A percentile compares a stretch with the other conserved stretches of the same genome.
Conservation (phyloP, 2,888 invertebrate genomes). For the Caenorhabditis afra region DNA sequence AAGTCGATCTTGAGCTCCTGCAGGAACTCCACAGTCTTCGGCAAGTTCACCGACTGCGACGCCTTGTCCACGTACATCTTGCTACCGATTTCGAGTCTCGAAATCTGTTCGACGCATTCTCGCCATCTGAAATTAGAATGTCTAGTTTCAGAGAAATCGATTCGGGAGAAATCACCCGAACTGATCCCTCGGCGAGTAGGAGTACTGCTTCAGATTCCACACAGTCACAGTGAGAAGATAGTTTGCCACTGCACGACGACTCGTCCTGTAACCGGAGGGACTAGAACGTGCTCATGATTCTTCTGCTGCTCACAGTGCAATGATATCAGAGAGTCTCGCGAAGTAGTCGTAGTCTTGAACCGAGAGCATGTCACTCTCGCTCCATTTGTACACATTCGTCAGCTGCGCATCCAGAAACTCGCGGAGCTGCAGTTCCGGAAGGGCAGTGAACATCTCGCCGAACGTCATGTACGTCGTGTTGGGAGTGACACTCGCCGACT, state of each 20-base stretch:
- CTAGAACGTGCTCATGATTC: neutral
- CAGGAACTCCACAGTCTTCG: slow-evolving; percentile 46
- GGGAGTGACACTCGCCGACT: slow-evolving; percentile 38
- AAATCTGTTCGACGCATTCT: slow-evolving; percentile 65
- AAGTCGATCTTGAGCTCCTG: slow-evolving; percentile 64
- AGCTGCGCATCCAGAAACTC: slow-evolving; percentile 66
- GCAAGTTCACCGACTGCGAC: slow-evolving; percentile 26
- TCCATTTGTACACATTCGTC: slow-evolving; percentile 61
- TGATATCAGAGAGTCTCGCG: slow-evolving; percentile 51
- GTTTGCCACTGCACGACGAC: slow-evolving; percentile 59
- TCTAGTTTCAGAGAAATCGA: neutral
- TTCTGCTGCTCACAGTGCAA: slow-evolving; percentile 41
- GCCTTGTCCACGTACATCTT: slow-evolving; percentile 60
- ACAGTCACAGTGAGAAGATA: slow-evolving; percentile 60
- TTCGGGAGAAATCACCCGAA: slow-evolving; percentile 48
- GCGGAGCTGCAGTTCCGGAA: slow-evolving; percentile 59
- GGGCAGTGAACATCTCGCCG: slow-evolving; percentile 49
- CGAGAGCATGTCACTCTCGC: slow-evolving; percentile 59
- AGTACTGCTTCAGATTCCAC: slow-evolving; percentile 62
- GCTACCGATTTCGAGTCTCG: slow-evolving; percentile 48
- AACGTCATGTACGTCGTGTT: slow-evolving; percentile 63
- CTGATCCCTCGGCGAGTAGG: slow-evolving; percentile 59
- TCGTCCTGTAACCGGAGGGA: slow-evolving; percentile 34
- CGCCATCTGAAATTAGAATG: slow-evolving; percentile 60
- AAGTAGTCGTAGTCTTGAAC: slow-evolving; percentile 66